These are phyloP conservation scores for Lytechinus variegatus DNA, from an alignment of 35 echinoderm and acorn worm species.

Conservation along the genomic window DNA sequence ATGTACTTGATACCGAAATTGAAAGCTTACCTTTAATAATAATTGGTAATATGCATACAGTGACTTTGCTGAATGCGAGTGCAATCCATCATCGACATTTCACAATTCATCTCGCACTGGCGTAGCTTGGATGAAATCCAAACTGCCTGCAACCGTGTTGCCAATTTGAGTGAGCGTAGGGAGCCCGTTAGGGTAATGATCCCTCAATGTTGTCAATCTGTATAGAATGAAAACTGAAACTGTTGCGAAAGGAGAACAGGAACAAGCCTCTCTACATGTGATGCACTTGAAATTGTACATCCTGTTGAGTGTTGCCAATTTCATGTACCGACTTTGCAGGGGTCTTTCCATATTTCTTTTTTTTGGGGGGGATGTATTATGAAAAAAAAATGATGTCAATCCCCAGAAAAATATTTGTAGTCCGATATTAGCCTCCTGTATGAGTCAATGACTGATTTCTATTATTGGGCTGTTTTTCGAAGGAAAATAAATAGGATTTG, in stretches of 20 bases:
- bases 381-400: neutral
- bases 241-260: neutral
- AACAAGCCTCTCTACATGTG: constrained; percentile 3
- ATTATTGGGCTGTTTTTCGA: neutral
- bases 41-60: neutral
- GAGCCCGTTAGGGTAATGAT: neutral
- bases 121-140: neutral
- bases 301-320: neutral
- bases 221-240: neutral
- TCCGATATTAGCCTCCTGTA: neutral
- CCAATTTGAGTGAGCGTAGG: neutral
- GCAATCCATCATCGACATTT: neutral
- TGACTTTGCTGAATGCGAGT: neutral
- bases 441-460: neutral
- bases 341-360: neutral
- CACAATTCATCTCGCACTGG: neutral
- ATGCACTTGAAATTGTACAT: neutral
- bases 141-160: neutral
- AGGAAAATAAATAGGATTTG: neutral
- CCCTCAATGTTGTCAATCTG: neutral
- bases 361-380: neutral
- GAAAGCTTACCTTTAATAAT: neutral
- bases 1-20: neutral
- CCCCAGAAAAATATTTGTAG: neutral
- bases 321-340: neutral